A percentile compares a stretch with the other conserved stretches of the same genome.
phyloP scores from a whole-genome alignment of 2,113 vertebrate genomes.

The Eudorcas thomsonii region DNA sequence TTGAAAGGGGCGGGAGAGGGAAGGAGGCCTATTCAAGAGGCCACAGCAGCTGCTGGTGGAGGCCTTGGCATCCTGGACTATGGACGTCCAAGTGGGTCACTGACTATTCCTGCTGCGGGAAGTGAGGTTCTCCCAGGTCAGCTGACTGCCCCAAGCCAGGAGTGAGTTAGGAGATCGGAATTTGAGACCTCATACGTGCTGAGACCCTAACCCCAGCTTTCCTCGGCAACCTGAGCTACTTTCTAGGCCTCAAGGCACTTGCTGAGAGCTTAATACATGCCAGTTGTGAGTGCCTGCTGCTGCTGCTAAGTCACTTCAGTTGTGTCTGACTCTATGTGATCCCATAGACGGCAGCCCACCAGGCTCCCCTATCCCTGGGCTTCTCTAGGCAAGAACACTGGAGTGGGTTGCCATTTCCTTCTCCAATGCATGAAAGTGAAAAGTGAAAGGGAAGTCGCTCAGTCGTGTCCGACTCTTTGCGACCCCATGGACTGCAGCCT shows the following conservation, averaged over 20 bases:
- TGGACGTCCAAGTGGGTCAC: not conserved
- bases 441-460: too few relatives aligned
- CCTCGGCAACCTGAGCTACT: not conserved
- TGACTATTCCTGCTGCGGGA: not conserved
- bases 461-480: too few relatives aligned
- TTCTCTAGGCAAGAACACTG: too few relatives aligned
- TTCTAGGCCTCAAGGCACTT: not conserved
- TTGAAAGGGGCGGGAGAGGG: not conserved
- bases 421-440: too few relatives aligned
- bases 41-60: not conserved
- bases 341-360: too few relatives aligned
- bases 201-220: not conserved
- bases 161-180: not conserved
- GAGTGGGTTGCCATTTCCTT: too few relatives aligned
- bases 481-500: too few relatives aligned
- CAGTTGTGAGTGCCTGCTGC: not conserved
- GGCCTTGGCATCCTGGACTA: not conserved
- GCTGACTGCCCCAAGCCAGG: not conserved
- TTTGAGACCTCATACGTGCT: not conserved
- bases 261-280: fast-evolving
- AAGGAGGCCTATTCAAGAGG: not conserved
- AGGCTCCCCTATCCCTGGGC: too few relatives aligned
- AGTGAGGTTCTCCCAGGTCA: not conserved
- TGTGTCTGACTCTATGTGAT: fast-evolving
- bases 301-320: too few relatives aligned